Evolutionary conservation across 2,113 vertebrate genomes (phyloP).

Genomic region (Notiomystis cincta): DNA sequence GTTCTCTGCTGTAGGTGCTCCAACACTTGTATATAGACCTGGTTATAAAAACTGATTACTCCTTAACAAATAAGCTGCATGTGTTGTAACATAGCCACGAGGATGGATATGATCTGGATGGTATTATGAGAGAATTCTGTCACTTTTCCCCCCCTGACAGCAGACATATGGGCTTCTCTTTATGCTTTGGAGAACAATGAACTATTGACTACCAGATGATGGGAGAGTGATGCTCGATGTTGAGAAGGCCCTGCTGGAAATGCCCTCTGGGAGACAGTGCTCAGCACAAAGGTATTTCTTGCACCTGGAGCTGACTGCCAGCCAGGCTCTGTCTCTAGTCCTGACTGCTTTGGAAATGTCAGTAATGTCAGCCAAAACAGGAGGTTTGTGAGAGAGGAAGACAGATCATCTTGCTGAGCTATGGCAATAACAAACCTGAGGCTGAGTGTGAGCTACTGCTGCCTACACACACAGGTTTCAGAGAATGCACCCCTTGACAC

Average conservation of each 20-base stretch:
- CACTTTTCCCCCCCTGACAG: not conserved
- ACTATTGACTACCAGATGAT: not conserved
- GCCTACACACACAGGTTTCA: not conserved
- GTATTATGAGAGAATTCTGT: not conserved
- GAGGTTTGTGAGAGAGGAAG: not conserved
- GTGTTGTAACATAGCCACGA: not conserved
- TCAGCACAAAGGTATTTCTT: not conserved
- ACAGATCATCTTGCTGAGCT: not conserved
- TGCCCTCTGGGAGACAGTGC: not conserved
- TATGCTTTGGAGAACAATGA: not conserved
- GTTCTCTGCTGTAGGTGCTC: not conserved
- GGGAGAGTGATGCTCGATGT: accelerated
- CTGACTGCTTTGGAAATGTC: not conserved
- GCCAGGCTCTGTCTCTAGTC: not conserved
- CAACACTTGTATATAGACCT: not conserved
- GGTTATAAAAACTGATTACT: not conserved
- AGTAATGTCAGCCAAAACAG: not conserved
- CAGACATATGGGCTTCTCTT: not conserved
- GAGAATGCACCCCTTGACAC: not conserved
- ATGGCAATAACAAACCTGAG: not conserved
- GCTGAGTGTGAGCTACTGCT: not conserved
- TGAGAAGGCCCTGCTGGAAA: not conserved
- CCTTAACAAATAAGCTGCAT: not conserved
- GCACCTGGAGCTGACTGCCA: not conserved
- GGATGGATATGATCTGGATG: not conserved